Evolutionary conservation across 1,140 invertebrate species (phyloP).

Genomic region (Hypothenemus hampei): DNA sequence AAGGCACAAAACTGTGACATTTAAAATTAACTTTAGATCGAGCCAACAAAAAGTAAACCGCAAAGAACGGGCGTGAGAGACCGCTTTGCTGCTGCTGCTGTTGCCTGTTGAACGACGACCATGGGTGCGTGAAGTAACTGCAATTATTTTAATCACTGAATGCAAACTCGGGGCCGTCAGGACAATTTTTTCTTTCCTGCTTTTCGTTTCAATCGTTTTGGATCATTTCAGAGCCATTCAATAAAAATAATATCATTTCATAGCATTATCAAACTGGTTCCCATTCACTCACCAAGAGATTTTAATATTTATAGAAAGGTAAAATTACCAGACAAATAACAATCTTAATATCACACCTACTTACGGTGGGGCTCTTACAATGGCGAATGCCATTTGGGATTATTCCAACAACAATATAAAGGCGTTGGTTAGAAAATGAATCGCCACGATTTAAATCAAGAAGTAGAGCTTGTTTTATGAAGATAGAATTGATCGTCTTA

Average conservation of each 20-base stretch:
- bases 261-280: too few species aligned
- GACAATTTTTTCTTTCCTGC: constrained; percentile 1
- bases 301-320: too few species aligned
- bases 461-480: too few species aligned
- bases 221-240: too few species aligned
- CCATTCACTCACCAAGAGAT: too few species aligned
- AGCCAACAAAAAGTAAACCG: constrained; percentile 10
- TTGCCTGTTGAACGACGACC: background rate
- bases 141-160: constrained; percentile 21
- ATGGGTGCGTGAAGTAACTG: constrained; percentile 20
- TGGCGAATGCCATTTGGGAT: constrained; percentile 3
- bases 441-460: background rate
- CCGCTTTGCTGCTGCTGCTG: too few species aligned
- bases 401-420: constrained; percentile 1
- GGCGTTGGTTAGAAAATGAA: constrained; percentile 1
- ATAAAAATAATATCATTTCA: too few species aligned
- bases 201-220: background rate
- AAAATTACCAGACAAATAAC: too few species aligned
- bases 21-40: constrained; percentile 7
- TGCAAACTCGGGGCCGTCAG: constrained; percentile 7
- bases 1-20: constrained; percentile 17
- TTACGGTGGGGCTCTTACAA: too few species aligned
- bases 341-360: too few species aligned
- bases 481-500: too few species aligned
- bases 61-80: constrained; percentile 13